A percentile compares a stretch with the other conserved stretches of the same genome.
Conservation (phyloP, 23 tunicate genomes). For the Corella eumyota region DNA sequence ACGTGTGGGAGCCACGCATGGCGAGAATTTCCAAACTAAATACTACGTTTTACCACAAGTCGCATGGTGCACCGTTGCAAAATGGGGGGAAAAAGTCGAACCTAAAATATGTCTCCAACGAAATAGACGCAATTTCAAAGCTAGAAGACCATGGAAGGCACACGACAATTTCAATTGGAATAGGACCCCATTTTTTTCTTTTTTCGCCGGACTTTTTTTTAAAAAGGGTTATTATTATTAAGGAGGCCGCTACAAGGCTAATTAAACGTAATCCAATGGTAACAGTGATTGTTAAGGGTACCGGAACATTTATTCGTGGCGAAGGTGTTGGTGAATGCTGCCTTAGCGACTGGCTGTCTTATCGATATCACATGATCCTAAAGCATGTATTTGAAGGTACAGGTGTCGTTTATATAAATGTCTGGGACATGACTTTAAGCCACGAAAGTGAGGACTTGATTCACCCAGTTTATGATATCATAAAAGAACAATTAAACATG, state of each 20-base stretch:
- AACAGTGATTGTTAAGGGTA: conserved; percentile 7
- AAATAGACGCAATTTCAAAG: conserved; percentile 6
- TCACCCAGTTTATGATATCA: conserved; percentile 20
- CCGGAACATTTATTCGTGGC: conserved; percentile 5
- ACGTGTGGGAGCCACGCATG: conserved; percentile 22
- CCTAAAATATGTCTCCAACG: conserved; percentile 10
- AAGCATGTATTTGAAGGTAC: neutral
- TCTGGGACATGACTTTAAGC: conserved; percentile 14
- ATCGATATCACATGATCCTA: conserved; percentile 1
- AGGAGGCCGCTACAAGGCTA: conserved; percentile 1
- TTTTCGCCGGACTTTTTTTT: conserved; percentile 5
- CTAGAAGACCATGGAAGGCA: neutral
- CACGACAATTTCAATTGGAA: conserved; percentile 2
- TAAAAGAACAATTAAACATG: conserved; percentile 24
- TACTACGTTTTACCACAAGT: conserved; percentile 6
- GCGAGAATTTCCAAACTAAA: neutral
- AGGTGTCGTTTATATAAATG: neutral
- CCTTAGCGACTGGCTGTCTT: conserved; percentile 14
- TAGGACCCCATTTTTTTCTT: conserved; percentile 9
- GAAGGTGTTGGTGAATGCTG: conserved; percentile 7
- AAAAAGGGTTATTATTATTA: neutral
- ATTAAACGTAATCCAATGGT: conserved; percentile 7
- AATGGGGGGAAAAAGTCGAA: neutral
- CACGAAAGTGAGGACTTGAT: conserved; percentile 22
- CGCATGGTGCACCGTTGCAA: conserved; percentile 14